Evolutionary conservation across 2,797 vertebrate species (phyloP), one percentile per base, ranked within the genome.

Genomic region (Poeciliopsis presidionis): DNA sequence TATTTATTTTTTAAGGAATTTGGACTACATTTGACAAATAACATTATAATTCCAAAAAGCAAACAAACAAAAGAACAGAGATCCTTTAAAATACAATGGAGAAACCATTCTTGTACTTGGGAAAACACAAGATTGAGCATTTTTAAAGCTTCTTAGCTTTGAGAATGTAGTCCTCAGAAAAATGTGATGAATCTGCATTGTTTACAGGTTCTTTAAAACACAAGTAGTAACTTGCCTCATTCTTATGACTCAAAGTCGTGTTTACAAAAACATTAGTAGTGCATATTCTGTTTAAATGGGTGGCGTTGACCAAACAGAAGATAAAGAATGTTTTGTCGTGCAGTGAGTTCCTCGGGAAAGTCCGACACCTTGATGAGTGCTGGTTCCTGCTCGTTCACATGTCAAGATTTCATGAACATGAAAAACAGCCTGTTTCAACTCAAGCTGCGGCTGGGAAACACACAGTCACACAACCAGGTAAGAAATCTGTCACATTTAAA

Each of bases 401-500:
- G 96, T 77, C 95, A 95, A 77, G 96, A 96, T 72, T 95, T 96
- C 77, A 86, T 91, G 30, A 94, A 83, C 90, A 96, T 96, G 95
- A 95, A 93, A 78, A 95, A 77, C 86, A 95, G 86, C 79, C 70
- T 96, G 73, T 89, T 94, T 78, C 95, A 96, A 89, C 90, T 96
- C 1, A 95, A 95, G 83, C 93, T 94, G 5, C 87, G 78, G 73
- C 87, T 96, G 81, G 95, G 90, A 65, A 92, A 86, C 84, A 76
- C 90, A 41, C 94, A 88, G 81, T 84, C 93, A 28, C 72, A 88
- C 41, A 93, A 89, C 84, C 94, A 95, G 94, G 95, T 96, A 85
- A 59, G 22, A n/a, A 3, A n/a, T 65, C n/a, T 18, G 12, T 25
- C 41, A 45, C 2, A n/a, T 47, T 53, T 25, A 67, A 5, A 73